Evolutionary conservation across 2,797 vertebrate genomes (phyloP), one percentile per base, ranked within the genome.

Genomic region (Eulemur mongoz): DNA sequence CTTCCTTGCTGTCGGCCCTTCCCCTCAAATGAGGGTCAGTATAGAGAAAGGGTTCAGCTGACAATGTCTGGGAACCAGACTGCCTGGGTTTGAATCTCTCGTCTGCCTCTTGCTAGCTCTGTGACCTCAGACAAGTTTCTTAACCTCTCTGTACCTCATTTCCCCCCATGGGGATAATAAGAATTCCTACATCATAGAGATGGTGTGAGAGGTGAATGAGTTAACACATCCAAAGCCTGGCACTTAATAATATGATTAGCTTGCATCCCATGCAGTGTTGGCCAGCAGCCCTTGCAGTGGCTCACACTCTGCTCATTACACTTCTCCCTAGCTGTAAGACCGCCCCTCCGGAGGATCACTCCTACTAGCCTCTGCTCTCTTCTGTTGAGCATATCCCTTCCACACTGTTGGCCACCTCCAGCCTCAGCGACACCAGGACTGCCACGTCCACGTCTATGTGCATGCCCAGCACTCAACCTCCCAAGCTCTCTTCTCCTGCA

Each of bases 111-210:
- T 38, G 38, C 69, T 88, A 94, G 57, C 73, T 93, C 84, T 95
- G 78, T 70, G 35, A 76, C 70, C 52, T 82, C 14, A 65, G 20
- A 72, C 57, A 75, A 83, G 50, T 91, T 70, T 95, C 85, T 93
- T 93, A 94, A 95, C 52, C 18, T 93, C 75, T 43, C 91, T 91
- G 61, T 54, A 75, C 43, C 83, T 63, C 61, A 32, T n/a, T 92
- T 84, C 12, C 70, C 65, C 87, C 4, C 50, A 32, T 38, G 13
- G 23, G 32, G 38, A 65, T 59, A 70, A 40, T 27, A 69, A 90
- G 38, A 91, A 87, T 52, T 43, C 45, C 69, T 40, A 63, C 23
- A 65, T 32, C 67, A 52, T 22, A 84, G 59, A 92, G 30, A 59
- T 30, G 45, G 43, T 61, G 14, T 73, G 59, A 54, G 73, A 59